These are phyloP conservation scores for Callocephalon fimbriatum DNA, from an alignment of 2,113 vertebrate genomes.

Conservation along the genomic window DNA sequence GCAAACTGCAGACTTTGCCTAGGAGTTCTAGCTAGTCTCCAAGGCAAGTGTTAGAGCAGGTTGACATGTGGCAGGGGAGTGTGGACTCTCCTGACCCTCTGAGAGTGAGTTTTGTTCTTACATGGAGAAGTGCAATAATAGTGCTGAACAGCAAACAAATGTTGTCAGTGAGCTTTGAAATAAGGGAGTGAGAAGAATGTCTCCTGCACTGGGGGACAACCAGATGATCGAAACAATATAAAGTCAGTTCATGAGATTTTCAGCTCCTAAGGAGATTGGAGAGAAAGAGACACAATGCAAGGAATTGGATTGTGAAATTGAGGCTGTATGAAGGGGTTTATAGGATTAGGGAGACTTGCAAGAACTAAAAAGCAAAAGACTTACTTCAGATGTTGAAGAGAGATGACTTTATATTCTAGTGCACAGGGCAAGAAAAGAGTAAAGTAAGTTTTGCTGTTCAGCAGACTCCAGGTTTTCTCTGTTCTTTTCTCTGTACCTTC, in stretches of 20 bases:
- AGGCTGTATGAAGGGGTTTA: neutral
- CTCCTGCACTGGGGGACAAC: neutral
- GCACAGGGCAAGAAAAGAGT: neutral
- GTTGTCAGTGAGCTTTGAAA: constrained; percentile 7
- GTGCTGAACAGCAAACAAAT: neutral
- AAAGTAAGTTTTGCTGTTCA: neutral
- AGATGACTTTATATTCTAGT: neutral
- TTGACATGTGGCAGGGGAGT: neutral
- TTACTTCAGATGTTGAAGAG: neutral
- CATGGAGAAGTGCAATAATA: neutral
- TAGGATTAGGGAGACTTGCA: neutral
- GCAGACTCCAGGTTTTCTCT: neutral
- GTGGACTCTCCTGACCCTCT: neutral
- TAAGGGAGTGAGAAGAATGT: neutral
- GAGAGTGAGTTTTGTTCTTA: neutral
- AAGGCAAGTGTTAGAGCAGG: neutral
- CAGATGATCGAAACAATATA: neutral
- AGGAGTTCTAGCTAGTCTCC: neutral
- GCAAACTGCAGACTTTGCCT: neutral
- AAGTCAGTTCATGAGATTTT: neutral
- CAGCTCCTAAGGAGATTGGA: neutral
- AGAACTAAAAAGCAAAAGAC: neutral
- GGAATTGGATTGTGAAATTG: neutral
- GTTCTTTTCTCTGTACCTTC: neutral
- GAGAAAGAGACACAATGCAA: neutral